Evolutionary conservation across 2,113 vertebrate species (phyloP), one percentile per base, ranked within the genome.

Genomic region (Synchiropus splendidus): DNA sequence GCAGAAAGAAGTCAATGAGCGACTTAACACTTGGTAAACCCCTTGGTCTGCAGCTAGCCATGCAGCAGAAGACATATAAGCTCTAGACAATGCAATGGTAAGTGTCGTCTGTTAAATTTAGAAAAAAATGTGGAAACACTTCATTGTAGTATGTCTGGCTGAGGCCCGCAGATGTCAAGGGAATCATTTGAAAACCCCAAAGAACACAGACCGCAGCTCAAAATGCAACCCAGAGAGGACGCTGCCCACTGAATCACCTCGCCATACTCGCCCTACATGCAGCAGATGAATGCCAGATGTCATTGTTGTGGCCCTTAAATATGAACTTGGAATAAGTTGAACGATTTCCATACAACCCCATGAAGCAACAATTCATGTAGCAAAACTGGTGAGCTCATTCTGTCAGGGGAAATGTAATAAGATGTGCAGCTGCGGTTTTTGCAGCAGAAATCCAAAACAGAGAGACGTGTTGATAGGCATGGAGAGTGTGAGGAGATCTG

Each of bases 321-420:
- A 52, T 42, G 39, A 38, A 15, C 35, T 38, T 16, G 9, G 31
- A 32, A 38, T 12, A 8, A 31, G 41, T 31, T 30, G 45, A 54
- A 58, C 38, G 16, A 36, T 8, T 27, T 27, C 21, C 45, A 16
- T 16, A 40, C 48, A 52, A 49, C 21, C 37, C 41, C 64, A 58
- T 43, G 46, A 51, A 54, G 53, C 45, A 44, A 66, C 57, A 70
- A 75, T 40, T 43, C 59, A 52, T 38, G 77, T 54, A 62, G 44
- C 18, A 59, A 53, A 69, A 70, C 37, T 41, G 32, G 60, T 83
- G 86, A 86, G 75, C 60, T 84, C 83, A 78, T 72, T 47, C 31
- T 36, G 42, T 74, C 74, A n/a, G 32, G 79, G 74, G 81, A 81
- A 58, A 57, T 14, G 53, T 57, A 66, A 64, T 32, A 79, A 74